Percentiles rank a stretch among this genome's conserved stretches.
These are phyloP conservation scores for Propsilocerus akamusi DNA, from an alignment of 1,140 invertebrate genomes.

Conservation along the genomic window DNA sequence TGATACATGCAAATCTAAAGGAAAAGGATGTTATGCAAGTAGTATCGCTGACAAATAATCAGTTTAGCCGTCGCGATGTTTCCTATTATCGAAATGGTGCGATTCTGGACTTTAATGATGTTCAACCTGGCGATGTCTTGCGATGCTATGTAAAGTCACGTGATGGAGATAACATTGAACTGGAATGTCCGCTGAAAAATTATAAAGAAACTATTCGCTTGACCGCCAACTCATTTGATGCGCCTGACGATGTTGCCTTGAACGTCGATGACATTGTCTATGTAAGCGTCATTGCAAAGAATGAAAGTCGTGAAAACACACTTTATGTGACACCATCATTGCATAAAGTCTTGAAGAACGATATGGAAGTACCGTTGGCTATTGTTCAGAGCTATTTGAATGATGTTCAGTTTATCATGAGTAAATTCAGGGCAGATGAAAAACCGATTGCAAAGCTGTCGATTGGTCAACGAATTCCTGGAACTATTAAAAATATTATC, in stretches of 20 bases:
- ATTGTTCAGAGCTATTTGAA: background rate
- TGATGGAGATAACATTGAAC: background rate
- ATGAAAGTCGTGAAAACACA: background rate
- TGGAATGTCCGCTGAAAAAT: background rate
- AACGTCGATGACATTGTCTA: background rate
- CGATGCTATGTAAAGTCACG: background rate
- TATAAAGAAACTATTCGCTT: background rate
- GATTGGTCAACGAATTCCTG: background rate
- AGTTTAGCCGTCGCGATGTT: background rate
- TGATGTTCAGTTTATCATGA: background rate
- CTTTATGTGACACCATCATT: background rate
- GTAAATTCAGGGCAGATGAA: background rate
- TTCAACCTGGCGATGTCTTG: background rate
- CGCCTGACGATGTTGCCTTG: background rate
- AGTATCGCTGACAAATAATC: background rate
- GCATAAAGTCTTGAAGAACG: background rate
- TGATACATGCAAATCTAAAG: background rate
- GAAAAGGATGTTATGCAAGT: background rate
- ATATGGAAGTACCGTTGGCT: background rate
- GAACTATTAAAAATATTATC: background rate
- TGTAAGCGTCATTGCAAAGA: background rate
- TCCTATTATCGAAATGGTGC: background rate
- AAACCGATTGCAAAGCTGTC: background rate
- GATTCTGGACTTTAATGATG: background rate
- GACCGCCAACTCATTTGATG: background rate